These are phyloP conservation scores for Conomelus anceps DNA, from an alignment of 2,888 invertebrate species.

Conservation along the genomic window DNA sequence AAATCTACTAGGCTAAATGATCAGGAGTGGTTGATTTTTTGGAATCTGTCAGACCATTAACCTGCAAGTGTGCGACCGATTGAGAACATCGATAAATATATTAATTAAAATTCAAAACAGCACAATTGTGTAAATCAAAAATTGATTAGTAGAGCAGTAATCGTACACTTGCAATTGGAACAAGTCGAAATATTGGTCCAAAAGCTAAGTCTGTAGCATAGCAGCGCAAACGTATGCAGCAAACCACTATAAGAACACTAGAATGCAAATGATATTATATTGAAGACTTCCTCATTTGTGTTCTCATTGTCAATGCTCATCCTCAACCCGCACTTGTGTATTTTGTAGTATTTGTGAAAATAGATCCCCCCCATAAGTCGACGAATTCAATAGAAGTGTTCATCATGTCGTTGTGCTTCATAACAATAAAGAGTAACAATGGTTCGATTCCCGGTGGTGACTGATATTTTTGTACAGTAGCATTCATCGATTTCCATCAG, in stretches of 20 bases:
- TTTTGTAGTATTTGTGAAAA: no score
- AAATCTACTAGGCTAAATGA: neutral
- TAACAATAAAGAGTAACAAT: no score
- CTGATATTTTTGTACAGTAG: no score
- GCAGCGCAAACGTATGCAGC: neutral
- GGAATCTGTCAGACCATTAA: neutral
- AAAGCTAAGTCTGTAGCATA: neutral
- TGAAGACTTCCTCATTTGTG: neutral
- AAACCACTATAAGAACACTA: neutral
- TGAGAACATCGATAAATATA: neutral
- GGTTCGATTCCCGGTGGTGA: no score
- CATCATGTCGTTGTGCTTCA: no score
- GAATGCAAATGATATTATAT: neutral
- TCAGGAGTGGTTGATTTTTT: neutral
- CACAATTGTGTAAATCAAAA: neutral
- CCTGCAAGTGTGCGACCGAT: neutral
- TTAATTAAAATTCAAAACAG: neutral
- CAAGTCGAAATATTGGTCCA: neutral
- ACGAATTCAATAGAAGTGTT: no score
- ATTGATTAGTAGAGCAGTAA: neutral
- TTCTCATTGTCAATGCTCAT: neutral
- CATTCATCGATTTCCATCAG: no score
- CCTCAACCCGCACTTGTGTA: neutral
- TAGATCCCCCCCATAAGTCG: no score
- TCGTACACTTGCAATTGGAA: neutral